Base-by-base conservation (phyloP, 2,797 vertebrate genomes). In the Poeciliopsis paucimaculata region DNA sequence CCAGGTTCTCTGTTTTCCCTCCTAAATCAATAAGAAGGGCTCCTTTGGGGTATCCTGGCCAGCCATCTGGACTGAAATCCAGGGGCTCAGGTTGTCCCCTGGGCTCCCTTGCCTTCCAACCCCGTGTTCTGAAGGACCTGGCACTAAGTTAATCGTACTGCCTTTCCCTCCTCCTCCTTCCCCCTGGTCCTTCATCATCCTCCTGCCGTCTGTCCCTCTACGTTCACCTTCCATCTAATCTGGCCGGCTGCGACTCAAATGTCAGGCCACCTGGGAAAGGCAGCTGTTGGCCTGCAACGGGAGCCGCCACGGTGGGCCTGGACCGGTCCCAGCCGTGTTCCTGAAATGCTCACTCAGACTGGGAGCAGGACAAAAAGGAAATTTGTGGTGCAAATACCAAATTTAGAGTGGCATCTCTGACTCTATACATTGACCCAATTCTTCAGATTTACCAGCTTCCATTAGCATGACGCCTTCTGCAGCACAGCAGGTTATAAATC, bases 201-300 rank as follows among this genome's bases (percentile, higher is more conserved):
- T 93, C 75, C 96, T 77, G 94, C 95, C 93, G 88, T 91, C 94
- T 93, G 92, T 93, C 93, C 89, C 90, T 92, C 95, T 93, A 89
- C 95, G 92, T 96, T 96, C 97, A 98, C 97, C 97, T 98, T 97
- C 97, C 89, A 88, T 96, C 96, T 96, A 95, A 95, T 96, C 96
- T 93, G 94, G 87, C 92, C 89, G 92, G 93, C 95, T 96, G 94
- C 93, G 94, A 96, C 96, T 98, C 97, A 95, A 97, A 98, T 98
- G 96, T 98, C 98, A 97, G 96, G 96, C 97, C 97, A 98, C 97
- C 97, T 98, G 97, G 97, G 97, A 97, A 94, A 96, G 57, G 82
- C 98, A 98, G 97, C 97, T 98, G 98, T 97, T 86, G 90, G 95
- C 88, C 95, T 97, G 96, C 97, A 97, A 97, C 93, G 36, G 77